A percentile compares a stretch with the other conserved stretches of the same genome.
phyloP scores from a whole-genome alignment of 2,888 invertebrate species.

The Scaeva pyrastri region DNA sequence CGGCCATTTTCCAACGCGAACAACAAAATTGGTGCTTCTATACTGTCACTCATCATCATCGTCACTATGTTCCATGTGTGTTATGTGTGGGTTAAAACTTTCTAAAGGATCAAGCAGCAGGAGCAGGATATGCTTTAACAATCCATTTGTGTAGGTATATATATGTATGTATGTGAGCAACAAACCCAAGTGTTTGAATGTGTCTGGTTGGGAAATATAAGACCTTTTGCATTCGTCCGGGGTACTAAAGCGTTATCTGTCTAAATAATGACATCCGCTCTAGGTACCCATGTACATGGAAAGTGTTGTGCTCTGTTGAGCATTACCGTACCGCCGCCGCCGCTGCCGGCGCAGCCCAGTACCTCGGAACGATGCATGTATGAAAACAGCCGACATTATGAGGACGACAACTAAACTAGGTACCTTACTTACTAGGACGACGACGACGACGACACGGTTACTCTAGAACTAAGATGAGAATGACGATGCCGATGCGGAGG shows the following conservation, averaged over 20 bases:
- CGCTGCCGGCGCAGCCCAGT: no score
- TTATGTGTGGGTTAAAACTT: not conserved
- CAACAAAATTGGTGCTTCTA: slow-evolving; percentile 1
- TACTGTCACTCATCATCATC: slow-evolving; percentile 20
- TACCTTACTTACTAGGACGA: no score
- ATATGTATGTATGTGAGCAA: not conserved
- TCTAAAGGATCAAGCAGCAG: slow-evolving; percentile 23
- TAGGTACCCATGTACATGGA: slow-evolving; percentile 38
- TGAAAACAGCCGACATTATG: slow-evolving; percentile 28
- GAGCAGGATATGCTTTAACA: slow-evolving; percentile 33
- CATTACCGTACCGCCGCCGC: slow-evolving; percentile 31
- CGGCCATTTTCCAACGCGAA: not conserved
- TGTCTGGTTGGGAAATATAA: slow-evolving; percentile 35
- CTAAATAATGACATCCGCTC: slow-evolving; percentile 69
- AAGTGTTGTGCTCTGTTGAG: slow-evolving; percentile 59
- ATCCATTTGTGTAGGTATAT: slow-evolving; percentile 28
- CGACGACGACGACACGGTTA: not conserved
- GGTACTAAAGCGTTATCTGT: slow-evolving; percentile 50
- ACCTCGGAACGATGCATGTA: no score
- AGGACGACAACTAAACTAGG: no score
- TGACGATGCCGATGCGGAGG: slow-evolving; percentile 29
- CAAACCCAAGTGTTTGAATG: not conserved
- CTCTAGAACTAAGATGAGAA: not conserved
- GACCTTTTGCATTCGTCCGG: slow-evolving; percentile 37
- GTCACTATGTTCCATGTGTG: not conserved